Conservation (phyloP, 2,113 vertebrate species). For the Brachionichthys hirsutus region DNA sequence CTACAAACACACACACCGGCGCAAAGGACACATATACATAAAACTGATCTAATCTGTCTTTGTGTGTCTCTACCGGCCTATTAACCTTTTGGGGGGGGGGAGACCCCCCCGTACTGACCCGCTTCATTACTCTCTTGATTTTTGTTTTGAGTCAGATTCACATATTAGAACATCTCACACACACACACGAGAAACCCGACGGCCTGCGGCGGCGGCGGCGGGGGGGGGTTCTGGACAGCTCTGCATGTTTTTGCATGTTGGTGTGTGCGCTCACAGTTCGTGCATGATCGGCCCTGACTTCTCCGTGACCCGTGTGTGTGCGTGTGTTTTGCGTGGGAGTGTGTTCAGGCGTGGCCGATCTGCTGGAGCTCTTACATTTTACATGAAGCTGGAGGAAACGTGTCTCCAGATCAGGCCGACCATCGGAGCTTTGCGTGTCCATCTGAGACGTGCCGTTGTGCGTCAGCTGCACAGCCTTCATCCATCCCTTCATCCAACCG, state of each 20-base stretch:
- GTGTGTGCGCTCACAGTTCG: conserved; percentile 24
- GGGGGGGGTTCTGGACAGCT: conserved; percentile 6
- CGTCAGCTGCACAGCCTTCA: too few species aligned
- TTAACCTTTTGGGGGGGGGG: too few species aligned
- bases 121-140: too few species aligned
- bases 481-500: too few species aligned
- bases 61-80: too few species aligned
- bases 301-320: conserved; percentile 33
- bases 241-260: conserved; percentile 17
- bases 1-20: conserved; percentile 7
- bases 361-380: conserved; percentile 27
- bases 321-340: conserved; percentile 31
- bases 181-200: conserved; percentile 1
- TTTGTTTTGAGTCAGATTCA: too few species aligned
- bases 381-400: conserved; percentile 16
- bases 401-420: background rate
- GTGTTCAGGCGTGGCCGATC: conserved; percentile 42
- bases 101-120: too few species aligned
- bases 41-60: background rate
- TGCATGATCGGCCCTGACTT: conserved; percentile 37
- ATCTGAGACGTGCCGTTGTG: too few species aligned
- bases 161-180: too few species aligned
- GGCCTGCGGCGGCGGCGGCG: too few species aligned
- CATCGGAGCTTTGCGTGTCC: background rate
- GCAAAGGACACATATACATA: conserved; percentile 6